Evolutionary conservation across 2,113 vertebrate genomes (phyloP), one percentile per base, ranked within the genome.

Genomic region (Polypterus senegalus): DNA sequence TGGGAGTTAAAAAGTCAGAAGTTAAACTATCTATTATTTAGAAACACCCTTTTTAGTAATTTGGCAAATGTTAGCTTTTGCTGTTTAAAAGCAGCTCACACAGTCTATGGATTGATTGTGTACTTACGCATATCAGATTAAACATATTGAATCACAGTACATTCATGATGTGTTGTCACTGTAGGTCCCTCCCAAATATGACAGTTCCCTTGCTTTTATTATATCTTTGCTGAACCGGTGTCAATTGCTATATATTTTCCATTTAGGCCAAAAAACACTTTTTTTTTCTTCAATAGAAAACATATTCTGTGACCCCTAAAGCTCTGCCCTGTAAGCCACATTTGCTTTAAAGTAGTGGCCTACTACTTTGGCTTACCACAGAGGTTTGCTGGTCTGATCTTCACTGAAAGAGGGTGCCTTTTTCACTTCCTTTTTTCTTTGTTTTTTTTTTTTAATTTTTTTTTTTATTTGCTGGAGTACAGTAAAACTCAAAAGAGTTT

Each of bases 151-250:
- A 27, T 27, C 27, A 27, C 27, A 27, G 27, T 27, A 27, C 2
- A 27, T 27, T 27, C 27, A 27, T 27, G 27, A 27, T 27, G 27
- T 27, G 27, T 27, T 27, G 76, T 68, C 59, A 66, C 70, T 76
- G 76, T 70, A 71, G 77, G 74, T 78, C 64, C 72, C 58, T 27
- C 57, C 54, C 68, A 54, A 44, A 63, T 72, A 72, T 61, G 66
- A 63, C 61, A 56, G 74, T 74, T 87, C 82, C 83, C 82, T 84
- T 71, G 71, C 82, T 84, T 52, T 84, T 83, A 80, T 79, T 71
- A 65, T 6, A 62, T 46, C 48, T 67, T 69, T 58, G 58, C 53
- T 48, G 56, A 71, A 68, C 76, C 79, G 74, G 82, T 78, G 78
- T 7, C 78, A 72, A 8, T 45, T n/a, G 65, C 27, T 27, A 60